Percentiles rank a stretch among this genome's conserved stretches.
Conservation (phyloP, 2,797 vertebrate genomes). For the Oryzias sinensis region DNA sequence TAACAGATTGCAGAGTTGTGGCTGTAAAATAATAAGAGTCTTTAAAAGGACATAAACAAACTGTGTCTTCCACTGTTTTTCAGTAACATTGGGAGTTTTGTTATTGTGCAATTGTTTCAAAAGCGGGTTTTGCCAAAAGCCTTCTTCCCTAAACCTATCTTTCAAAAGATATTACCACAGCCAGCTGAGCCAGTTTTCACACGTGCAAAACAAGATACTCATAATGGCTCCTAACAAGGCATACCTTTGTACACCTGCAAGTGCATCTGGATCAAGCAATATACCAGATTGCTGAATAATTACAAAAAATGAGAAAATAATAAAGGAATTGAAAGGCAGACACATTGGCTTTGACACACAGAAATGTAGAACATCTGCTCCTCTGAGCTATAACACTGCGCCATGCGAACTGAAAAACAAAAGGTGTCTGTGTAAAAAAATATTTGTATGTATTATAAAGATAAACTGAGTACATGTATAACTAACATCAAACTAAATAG, state of each 20-base stretch:
- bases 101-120: conserved; percentile 6
- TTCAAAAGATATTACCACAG: conserved; percentile 2
- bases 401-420: neutral
- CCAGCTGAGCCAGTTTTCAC: conserved; percentile 12
- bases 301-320: conserved; percentile 36
- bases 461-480: no score
- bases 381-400: conserved; percentile 10
- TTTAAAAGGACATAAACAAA: no score
- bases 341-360: conserved; percentile 24
- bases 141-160: conserved; percentile 18
- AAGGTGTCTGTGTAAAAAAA: no score
- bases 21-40: no score
- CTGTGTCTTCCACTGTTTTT: no score
- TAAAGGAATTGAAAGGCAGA: conserved; percentile 23
- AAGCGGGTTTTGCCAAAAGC: conserved; percentile 11
- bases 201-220: conserved; percentile 15
- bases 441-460: no score
- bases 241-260: conserved; percentile 17
- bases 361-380: neutral
- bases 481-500: no score
- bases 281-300: conserved; percentile 38
- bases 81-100: neutral
- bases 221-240: conserved; percentile 13
- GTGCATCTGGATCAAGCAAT: conserved; percentile 2
- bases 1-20: no score